phyloP scores from a whole-genome alignment of 1,140 invertebrate species.

The Oryctes rhinoceros region DNA sequence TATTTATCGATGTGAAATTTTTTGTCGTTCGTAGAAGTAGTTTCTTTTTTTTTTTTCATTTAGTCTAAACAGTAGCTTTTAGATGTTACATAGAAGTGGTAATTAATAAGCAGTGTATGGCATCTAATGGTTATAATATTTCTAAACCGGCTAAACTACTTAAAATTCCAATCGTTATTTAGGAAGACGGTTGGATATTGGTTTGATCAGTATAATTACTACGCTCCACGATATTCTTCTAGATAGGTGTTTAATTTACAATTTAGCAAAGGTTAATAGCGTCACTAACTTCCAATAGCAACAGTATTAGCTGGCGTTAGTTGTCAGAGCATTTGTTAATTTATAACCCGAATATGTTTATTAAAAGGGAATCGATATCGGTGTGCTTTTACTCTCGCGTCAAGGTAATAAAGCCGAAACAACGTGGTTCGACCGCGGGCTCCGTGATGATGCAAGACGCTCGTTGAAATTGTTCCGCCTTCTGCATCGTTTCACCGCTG shows the following conservation, averaged over 20 bases:
- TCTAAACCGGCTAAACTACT: neutral
- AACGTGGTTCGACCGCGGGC: neutral
- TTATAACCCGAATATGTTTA: neutral
- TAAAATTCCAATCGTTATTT: neutral
- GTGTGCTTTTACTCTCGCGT: neutral
- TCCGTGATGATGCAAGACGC: neutral
- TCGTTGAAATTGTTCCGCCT: neutral
- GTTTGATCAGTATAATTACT: neutral
- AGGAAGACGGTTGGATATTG: neutral
- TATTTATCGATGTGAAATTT: neutral
- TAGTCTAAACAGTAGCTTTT: neutral
- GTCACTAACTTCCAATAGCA: neutral
- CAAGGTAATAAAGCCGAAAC: neutral
- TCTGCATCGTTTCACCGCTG: slow-evolving; percentile 11
- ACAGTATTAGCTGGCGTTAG: neutral
- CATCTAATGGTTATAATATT: neutral
- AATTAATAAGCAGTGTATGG: neutral
- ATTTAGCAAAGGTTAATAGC: neutral
- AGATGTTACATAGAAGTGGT: neutral
- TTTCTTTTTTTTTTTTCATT: neutral
- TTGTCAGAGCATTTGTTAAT: neutral
- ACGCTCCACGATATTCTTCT: no score
- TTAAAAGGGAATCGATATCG: neutral
- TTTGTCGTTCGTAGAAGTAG: neutral
- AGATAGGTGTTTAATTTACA: neutral